Percentiles rank a stretch among this genome's conserved stretches.
Conservation (phyloP, 2,888 invertebrate species). For the Hirtodrosophila histrioides region DNA sequence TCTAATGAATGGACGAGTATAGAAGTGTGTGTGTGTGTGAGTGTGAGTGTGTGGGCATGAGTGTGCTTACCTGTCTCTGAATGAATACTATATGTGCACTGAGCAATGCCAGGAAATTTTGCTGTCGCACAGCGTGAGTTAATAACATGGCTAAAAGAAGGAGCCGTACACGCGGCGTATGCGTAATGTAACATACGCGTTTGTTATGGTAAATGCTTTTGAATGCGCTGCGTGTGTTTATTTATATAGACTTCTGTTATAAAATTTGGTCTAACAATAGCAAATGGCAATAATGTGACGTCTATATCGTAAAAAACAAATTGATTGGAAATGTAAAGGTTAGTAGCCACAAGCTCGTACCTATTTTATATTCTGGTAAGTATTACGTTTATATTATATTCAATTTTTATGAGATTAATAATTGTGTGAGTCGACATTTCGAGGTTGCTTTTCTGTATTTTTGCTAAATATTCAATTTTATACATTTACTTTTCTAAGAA, state of each 20-base stretch:
- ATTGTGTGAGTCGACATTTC: too few relatives aligned
- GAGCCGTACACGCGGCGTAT: conserved; percentile 54
- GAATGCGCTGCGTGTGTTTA: conserved; percentile 29
- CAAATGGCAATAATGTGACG: conserved; percentile 27
- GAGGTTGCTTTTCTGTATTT: too few relatives aligned
- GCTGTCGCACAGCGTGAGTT: conserved; percentile 56
- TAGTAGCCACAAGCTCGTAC: too few relatives aligned
- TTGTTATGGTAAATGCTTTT: conserved; percentile 22
- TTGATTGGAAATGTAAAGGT: conserved; percentile 1
- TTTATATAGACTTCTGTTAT: conserved; percentile 36
- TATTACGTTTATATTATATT: too few relatives aligned
- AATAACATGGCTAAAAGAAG: conserved; percentile 30
- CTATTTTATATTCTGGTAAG: too few relatives aligned
- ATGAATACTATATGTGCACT: conserved; percentile 41
- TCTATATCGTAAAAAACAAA: conserved; percentile 10
- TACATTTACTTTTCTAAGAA: too few relatives aligned
- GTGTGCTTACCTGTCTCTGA: conserved; percentile 46
- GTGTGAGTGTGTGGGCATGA: conserved; percentile 13
- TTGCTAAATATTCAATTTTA: too few relatives aligned
- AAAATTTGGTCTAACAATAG: conserved; percentile 24
- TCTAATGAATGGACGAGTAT: conserved; percentile 60
- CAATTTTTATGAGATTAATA: too few relatives aligned
- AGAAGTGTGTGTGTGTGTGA: conserved; percentile 12
- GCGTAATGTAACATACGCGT: conserved; percentile 48
- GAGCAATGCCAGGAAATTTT: conserved; percentile 34